Evolutionary conservation across 2,797 vertebrate genomes (phyloP).

Genomic region (Columba guinea): DNA sequence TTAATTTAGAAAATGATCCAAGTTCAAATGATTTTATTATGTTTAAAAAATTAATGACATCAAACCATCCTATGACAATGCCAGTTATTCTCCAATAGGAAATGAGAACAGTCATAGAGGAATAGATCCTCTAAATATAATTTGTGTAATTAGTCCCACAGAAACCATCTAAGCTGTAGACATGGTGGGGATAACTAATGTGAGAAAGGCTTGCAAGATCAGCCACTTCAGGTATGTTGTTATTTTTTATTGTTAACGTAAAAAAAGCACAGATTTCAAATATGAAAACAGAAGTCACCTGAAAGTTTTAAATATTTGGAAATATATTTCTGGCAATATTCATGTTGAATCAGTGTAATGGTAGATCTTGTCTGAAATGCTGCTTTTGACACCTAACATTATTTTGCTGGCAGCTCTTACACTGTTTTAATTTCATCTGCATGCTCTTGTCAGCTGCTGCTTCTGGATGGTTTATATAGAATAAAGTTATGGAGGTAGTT

Average conservation of each 20-base stretch:
- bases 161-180: not conserved
- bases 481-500: not conserved
- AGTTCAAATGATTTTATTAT: not conserved
- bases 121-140: not conserved
- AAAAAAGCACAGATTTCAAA: not conserved
- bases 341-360: not conserved
- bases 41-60: not conserved
- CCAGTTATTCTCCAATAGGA: not conserved
- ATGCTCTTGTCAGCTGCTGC: not conserved
- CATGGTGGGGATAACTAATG: not conserved
- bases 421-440: slow-evolving; percentile 15
- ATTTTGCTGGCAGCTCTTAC: slow-evolving; percentile 30
- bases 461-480: slow-evolving; percentile 11
- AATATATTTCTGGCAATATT: not conserved
- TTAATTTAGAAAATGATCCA: not conserved
- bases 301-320: not conserved
- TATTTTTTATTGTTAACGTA: not conserved
- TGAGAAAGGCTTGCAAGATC: not conserved
- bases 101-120: not conserved
- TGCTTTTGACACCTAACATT: slow-evolving; percentile 21
- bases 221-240: not conserved
- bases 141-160: not conserved
- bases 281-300: not conserved
- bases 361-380: not conserved
- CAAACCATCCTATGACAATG: not conserved